These are phyloP conservation scores for Narcine bancroftii DNA, from an alignment of 2,113 vertebrate species.

Conservation along the genomic window DNA sequence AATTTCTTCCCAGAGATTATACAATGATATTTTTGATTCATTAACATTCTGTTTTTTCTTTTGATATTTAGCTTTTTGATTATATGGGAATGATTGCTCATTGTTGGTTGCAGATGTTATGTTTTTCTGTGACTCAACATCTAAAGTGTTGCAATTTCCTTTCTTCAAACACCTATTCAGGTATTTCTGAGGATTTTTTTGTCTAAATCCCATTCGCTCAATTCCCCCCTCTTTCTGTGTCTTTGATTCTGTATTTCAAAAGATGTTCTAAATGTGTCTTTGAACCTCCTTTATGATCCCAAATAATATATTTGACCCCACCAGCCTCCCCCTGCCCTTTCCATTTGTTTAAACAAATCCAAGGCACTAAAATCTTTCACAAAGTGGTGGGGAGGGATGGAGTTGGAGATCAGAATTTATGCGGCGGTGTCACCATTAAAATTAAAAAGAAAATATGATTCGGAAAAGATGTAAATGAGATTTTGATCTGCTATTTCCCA, in stretches of 20 bases:
- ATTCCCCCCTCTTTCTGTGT: neutral
- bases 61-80: neutral
- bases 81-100: neutral
- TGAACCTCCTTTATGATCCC: neutral
- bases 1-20: neutral
- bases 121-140: neutral
- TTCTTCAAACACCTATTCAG: neutral
- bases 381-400: neutral
- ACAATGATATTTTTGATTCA: neutral
- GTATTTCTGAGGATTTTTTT: neutral
- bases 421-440: neutral
- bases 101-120: neutral
- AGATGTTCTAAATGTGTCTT: neutral
- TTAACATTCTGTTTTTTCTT: neutral
- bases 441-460: neutral
- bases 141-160: neutral
- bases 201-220: neutral
- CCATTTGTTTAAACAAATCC: neutral
- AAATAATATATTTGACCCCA: neutral
- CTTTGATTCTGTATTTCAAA: neutral
- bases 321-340: too few species aligned
- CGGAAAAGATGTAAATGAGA: neutral
- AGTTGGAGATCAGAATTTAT: neutral
- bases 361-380: neutral
- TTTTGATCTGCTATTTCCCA: neutral